These are phyloP conservation scores for Ooceraea biroi DNA, from an alignment of 1,140 invertebrate species.

Conservation along the genomic window DNA sequence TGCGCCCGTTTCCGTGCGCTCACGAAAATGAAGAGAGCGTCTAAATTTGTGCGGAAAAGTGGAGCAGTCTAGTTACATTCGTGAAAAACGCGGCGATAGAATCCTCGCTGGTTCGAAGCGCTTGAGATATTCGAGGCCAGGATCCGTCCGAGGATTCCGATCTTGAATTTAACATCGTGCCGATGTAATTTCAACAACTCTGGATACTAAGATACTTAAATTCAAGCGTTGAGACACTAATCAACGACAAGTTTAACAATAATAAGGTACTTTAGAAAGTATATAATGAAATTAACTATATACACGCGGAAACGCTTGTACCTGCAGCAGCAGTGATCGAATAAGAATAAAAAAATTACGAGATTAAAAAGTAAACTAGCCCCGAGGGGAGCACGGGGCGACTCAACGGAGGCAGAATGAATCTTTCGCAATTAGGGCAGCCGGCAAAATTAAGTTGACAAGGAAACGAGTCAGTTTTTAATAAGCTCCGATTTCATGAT, in stretches of 20 bases:
- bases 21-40: constrained; percentile 19
- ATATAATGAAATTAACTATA: neutral
- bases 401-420: neutral
- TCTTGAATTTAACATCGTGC: neutral
- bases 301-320: neutral
- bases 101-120: neutral
- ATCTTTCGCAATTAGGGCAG: constrained; percentile 15
- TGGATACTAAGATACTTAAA: too few relatives aligned
- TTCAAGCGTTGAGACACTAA: neutral
- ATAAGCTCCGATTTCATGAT: constrained; percentile 6
- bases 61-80: neutral
- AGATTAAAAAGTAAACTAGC: constrained; percentile 13
- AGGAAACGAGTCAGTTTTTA: neutral
- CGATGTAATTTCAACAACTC: neutral
- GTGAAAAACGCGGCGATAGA: neutral
- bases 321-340: neutral
- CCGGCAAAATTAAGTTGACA: neutral
- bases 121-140: neutral
- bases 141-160: neutral
- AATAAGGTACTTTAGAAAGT: neutral
- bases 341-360: constrained; percentile 9
- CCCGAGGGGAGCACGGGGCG: neutral
- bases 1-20: neutral
- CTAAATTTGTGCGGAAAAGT: neutral
- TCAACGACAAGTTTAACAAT: neutral